Conservation (phyloP, 1,140 invertebrate species). For the Lordiphosa clarofinis region DNA sequence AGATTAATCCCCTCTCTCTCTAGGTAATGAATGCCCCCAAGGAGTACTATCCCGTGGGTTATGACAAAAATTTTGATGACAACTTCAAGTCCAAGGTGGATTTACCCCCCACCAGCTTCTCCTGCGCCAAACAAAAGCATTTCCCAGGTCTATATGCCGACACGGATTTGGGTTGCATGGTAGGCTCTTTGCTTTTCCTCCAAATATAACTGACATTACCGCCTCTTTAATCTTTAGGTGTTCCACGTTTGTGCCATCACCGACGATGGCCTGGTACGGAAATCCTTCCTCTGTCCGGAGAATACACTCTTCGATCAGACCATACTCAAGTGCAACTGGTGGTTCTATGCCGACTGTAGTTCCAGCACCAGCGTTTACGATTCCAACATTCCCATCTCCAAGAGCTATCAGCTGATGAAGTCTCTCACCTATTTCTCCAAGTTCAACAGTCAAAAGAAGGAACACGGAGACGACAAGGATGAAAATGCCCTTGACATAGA, state of each 20-base stretch:
- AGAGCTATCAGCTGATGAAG: constrained; percentile 95
- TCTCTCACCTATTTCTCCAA: constrained; percentile 90
- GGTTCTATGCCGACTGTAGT: constrained; percentile 94
- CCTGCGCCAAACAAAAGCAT: constrained; percentile 93
- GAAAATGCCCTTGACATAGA: constrained; percentile 66
- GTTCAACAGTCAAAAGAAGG: constrained; percentile 82
- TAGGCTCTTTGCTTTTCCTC: constrained; percentile 64
- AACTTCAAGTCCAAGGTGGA: constrained; percentile 91
- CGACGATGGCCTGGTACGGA: constrained; percentile 92
- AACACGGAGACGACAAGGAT: constrained; percentile 56
- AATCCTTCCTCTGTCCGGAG: constrained; percentile 93
- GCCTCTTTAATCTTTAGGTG: constrained; percentile 82
- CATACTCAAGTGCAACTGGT: constrained; percentile 94
- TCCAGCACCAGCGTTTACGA: constrained; percentile 89
- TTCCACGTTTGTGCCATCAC: constrained; percentile 95
- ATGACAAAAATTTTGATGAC: constrained; percentile 93
- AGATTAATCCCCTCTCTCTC: not conserved
- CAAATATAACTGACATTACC: not conserved
- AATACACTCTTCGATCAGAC: constrained; percentile 93
- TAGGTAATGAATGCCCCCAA: constrained; percentile 93
- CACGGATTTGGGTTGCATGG: constrained; percentile 94
- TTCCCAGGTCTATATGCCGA: constrained; percentile 94
- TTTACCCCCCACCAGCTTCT: constrained; percentile 91
- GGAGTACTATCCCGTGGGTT: constrained; percentile 92
- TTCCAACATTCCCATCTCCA: constrained; percentile 93